Base-by-base conservation (phyloP, 2,888 invertebrate species). In the Nematopogon swammerdamellus region DNA sequence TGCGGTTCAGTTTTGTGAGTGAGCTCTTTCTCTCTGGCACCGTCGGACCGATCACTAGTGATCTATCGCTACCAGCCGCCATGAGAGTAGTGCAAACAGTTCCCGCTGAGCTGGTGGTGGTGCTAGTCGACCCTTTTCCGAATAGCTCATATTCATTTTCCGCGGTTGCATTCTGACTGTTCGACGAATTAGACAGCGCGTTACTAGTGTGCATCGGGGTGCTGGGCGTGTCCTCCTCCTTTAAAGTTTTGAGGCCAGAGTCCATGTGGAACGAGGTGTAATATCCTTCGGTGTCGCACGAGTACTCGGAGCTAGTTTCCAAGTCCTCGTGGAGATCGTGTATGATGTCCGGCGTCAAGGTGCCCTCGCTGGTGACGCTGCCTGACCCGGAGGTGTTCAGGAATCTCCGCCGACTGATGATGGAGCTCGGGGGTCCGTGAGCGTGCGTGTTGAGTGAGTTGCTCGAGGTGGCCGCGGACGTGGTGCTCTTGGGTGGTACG, bases 181-280 rank as follows among this genome's bases (percentile, higher is more conserved):
- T 85, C 47, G 84, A 83, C 30, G 88, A 86, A 63, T 83, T 88
- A 10, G 85, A 86, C 55, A 89, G 81, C 45, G 88, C 85, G 46
- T 83, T 85, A 45, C 87, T 87, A 11, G 85, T 85, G 64, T 89
- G 89, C 62, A 91, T 65, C 1, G 91, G 89, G 19, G 87, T 88
- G 54, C 85, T 83, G 0, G 88, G 88, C 44, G 72, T 70, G 55
- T 80, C 72, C 54, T 87, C 82, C 69, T 93, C 92, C 63, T 91
- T 88, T 14, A 92, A 72, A 0, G 92, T 91, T 63, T 91, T 91
- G 54, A 97, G 70, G 0, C 97, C 97, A 50, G 95, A 95, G 70
- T 97, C 97, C 83, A 94, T 89, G 70, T 97, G 96, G 80, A 97
- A 97, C 18, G 96, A 96, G 1, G 97, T 97, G 68, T 95, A 97